These are phyloP conservation scores for Cryptophagus acutangulus DNA, from an alignment of 2,888 invertebrate species.

Conservation along the genomic window DNA sequence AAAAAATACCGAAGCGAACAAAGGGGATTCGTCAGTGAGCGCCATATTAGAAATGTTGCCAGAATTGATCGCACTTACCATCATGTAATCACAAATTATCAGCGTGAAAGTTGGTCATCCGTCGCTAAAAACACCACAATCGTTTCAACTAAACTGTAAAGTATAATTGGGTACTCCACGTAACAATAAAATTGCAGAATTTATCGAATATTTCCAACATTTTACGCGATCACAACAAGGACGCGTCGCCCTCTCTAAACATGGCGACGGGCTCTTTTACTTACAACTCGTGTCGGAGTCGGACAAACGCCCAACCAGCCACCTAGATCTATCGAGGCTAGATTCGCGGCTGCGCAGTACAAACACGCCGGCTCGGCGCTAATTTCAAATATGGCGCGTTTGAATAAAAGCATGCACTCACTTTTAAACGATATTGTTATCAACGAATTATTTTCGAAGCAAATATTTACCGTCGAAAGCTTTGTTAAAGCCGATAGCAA, in stretches of 20 bases:
- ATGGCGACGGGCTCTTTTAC: slow-evolving; percentile 50
- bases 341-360: slow-evolving; percentile 28
- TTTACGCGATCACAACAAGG: slow-evolving; percentile 47
- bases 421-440: slow-evolving; percentile 48
- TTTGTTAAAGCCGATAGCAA: too few species aligned
- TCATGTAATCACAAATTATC: slow-evolving; percentile 64
- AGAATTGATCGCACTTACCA: slow-evolving; percentile 54
- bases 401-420: slow-evolving; percentile 20
- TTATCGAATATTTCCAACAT: slow-evolving; percentile 51
- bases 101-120: slow-evolving; percentile 55
- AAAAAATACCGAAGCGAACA: slow-evolving; percentile 24
- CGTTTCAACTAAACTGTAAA: slow-evolving; percentile 46
- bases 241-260: slow-evolving; percentile 50
- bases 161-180: slow-evolving; percentile 54
- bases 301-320: slow-evolving; percentile 29
- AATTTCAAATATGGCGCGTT: slow-evolving; percentile 22
- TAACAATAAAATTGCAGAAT: slow-evolving; percentile 50
- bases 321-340: slow-evolving; percentile 26
- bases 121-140: slow-evolving; percentile 48
- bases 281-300: slow-evolving; percentile 16
- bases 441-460: slow-evolving; percentile 49
- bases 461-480: slow-evolving; percentile 54
- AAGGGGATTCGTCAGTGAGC: slow-evolving; percentile 36
- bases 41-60: slow-evolving; percentile 51
- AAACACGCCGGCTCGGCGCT: slow-evolving; percentile 24